Evolutionary conservation across 1,140 invertebrate species (phyloP).

Genomic region (Nasonia longicornis): DNA sequence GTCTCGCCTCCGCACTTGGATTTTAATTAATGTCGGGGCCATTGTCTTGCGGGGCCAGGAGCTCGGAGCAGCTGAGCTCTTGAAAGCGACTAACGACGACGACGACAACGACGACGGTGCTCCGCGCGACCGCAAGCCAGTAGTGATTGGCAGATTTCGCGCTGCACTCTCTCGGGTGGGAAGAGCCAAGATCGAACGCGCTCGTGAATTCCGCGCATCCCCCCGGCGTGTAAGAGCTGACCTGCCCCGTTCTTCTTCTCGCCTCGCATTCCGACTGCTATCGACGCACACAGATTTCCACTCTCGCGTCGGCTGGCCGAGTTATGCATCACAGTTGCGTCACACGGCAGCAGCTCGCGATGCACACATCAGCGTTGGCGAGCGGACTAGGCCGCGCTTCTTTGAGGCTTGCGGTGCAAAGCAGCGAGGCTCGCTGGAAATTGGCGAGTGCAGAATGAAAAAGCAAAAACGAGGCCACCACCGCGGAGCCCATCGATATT

Average conservation of each 20-base stretch:
- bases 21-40: constrained; percentile 48
- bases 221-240: neutral
- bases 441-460: neutral
- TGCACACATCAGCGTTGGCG: too few species aligned
- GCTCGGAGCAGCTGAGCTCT: constrained; percentile 11
- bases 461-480: constrained; percentile 18
- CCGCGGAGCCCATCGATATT: constrained; percentile 61
- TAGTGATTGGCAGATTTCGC: constrained; percentile 40
- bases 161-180: neutral
- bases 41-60: constrained; percentile 24
- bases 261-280: neutral
- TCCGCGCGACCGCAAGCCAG: constrained; percentile 26
- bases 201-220: constrained; percentile 30
- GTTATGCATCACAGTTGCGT: too few species aligned
- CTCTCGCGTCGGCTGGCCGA: neutral
- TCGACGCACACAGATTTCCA: neutral
- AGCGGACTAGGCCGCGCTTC: neutral
- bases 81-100: neutral
- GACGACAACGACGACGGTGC: neutral
- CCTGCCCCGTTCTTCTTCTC: neutral
- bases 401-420: neutral
- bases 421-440: neutral
- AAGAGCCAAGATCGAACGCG: neutral
- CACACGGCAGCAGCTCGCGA: too few species aligned
- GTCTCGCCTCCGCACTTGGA: constrained; percentile 29